Conservation (phyloP, 2,113 vertebrate species). For the Cromileptes altivelis region DNA sequence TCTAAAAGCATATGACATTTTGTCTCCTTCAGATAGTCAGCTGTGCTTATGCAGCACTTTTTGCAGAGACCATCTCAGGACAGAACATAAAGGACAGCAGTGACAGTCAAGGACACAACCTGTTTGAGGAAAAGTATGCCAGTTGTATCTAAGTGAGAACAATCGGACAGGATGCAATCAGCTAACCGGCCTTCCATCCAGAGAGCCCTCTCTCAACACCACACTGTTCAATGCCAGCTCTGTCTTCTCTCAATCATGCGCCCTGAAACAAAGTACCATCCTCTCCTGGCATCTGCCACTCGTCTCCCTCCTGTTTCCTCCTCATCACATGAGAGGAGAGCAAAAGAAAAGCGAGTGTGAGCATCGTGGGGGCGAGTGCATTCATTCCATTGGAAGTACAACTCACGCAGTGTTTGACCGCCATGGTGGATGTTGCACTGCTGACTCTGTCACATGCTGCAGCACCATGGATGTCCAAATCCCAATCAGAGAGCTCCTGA, state of each 20-base stretch:
- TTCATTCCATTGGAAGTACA: slow-evolving; percentile 63
- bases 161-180: slow-evolving; percentile 33
- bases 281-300: slow-evolving; percentile 54
- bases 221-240: slow-evolving; percentile 63
- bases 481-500: slow-evolving; percentile 50
- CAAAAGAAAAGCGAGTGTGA: slow-evolving; percentile 33
- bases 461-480: slow-evolving; percentile 50
- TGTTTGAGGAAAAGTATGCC: slow-evolving; percentile 18
- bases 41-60: not conserved
- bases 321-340: slow-evolving; percentile 65
- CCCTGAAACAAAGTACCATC: slow-evolving; percentile 68
- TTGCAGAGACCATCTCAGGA: not conserved
- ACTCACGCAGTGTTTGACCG: slow-evolving; percentile 61
- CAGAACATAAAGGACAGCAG: slow-evolving; percentile 28
- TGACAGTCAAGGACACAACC: slow-evolving; percentile 23
- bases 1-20: not conserved
- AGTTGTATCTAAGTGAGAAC: slow-evolving; percentile 19
- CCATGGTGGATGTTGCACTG: slow-evolving; percentile 56
- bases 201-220: slow-evolving; percentile 14
- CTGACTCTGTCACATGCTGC: slow-evolving; percentile 70
- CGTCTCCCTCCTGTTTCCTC: slow-evolving; percentile 62
- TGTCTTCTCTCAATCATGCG: slow-evolving; percentile 69
- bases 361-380: slow-evolving; percentile 43
- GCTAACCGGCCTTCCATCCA: slow-evolving; percentile 23
- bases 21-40: not conserved